Percentiles rank a stretch among this genome's conserved stretches.
phyloP scores from a whole-genome alignment of 2,888 invertebrate genomes.

The Platycheirus rosarum region DNA sequence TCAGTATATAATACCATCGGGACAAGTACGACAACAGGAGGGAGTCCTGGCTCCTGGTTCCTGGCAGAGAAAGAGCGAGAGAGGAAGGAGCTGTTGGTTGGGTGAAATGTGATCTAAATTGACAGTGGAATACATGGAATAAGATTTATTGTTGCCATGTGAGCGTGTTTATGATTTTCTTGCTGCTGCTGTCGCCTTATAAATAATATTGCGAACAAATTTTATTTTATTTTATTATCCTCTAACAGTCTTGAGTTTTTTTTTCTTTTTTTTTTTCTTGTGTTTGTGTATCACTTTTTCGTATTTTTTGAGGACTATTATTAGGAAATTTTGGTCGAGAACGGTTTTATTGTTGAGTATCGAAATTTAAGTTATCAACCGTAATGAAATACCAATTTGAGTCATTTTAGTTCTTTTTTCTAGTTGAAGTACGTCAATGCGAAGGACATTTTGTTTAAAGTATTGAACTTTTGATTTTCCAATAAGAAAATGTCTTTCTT shows the following conservation, averaged over 20 bases:
- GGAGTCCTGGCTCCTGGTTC: neutral
- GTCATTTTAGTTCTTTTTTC: neutral
- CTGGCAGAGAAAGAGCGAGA: neutral
- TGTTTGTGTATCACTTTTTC: neutral
- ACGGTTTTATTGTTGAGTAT: neutral
- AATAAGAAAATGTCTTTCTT: no score
- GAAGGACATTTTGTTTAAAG: no score
- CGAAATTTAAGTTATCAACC: neutral
- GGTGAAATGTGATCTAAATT: conserved; percentile 59
- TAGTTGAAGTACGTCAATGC: neutral
- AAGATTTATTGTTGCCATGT: conserved; percentile 51
- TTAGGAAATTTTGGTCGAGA: neutral
- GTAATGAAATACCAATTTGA: neutral
- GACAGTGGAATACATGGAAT: conserved; percentile 46
- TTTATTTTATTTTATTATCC: conserved; percentile 34
- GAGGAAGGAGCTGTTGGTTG: conserved; percentile 19
- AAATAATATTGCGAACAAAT: conserved; percentile 18
- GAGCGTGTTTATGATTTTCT: conserved; percentile 19
- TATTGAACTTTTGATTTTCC: no score
- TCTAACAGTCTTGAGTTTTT: neutral
- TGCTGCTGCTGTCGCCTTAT: conserved; percentile 14
- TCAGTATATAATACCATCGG: conserved; percentile 18
- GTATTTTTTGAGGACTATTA: neutral
- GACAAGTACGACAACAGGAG: neutral
- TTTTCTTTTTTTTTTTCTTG: neutral